Conservation (phyloP, 1,140 invertebrate genomes). For the Probaryconus sp. region DNA sequence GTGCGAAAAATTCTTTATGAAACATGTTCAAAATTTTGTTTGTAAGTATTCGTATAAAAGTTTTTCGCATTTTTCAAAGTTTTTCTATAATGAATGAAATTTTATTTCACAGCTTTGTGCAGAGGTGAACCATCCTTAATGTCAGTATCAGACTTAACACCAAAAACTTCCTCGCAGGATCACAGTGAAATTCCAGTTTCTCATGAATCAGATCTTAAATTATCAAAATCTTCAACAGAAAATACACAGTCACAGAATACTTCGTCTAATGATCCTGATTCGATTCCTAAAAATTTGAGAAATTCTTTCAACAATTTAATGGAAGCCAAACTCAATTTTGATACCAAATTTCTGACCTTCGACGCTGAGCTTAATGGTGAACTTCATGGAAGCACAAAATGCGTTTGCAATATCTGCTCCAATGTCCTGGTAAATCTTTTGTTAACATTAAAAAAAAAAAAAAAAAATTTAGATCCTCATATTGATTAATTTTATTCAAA, state of each 20-base stretch:
- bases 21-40: constrained; percentile 65
- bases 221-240: constrained; percentile 13
- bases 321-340: constrained; percentile 70
- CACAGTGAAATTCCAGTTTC: too few species aligned
- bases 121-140: too few species aligned
- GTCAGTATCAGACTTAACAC: too few species aligned
- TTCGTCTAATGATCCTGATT: too few species aligned
- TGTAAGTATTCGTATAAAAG: constrained; percentile 36
- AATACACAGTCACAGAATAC: constrained; percentile 12
- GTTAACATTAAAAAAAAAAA: background rate
- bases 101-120: background rate
- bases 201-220: too few species aligned
- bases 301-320: constrained; percentile 67
- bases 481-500: too few species aligned
- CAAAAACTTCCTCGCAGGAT: too few species aligned
- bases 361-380: constrained; percentile 60
- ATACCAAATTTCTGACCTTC: constrained; percentile 68
- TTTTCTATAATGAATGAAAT: constrained; percentile 16
- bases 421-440: constrained; percentile 60
- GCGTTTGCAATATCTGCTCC: constrained; percentile 65
- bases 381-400: constrained; percentile 27
- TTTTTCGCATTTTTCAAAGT: constrained; percentile 28
- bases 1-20: constrained; percentile 61
- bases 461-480: background rate
- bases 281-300: constrained; percentile 38